Conservation (phyloP, 1,140 invertebrate species). For the Arctopsyche grandis region DNA sequence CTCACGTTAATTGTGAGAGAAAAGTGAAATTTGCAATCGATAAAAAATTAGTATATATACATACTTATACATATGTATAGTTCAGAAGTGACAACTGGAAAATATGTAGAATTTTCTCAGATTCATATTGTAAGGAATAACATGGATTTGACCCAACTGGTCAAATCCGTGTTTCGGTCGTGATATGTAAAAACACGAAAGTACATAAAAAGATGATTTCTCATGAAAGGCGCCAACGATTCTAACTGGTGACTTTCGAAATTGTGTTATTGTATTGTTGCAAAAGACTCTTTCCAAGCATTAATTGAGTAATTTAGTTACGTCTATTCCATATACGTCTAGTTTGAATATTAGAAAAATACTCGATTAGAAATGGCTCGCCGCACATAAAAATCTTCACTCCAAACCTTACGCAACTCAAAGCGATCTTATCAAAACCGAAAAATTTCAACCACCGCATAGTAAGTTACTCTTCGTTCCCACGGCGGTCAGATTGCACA, state of each 20-base stretch:
- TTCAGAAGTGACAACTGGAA: no score
- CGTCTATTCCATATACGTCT: neutral
- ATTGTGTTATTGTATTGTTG: constrained; percentile 2
- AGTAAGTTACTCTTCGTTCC: neutral
- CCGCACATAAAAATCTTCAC: neutral
- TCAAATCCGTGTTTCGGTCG: no score
- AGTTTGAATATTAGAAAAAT: neutral
- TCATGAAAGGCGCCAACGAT: neutral
- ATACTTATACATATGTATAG: no score
- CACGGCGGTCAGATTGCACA: neutral
- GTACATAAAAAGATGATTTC: no score
- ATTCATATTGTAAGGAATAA: no score
- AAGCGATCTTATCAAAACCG: constrained; percentile 3
- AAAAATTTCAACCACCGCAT: neutral
- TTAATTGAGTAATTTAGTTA: constrained; percentile 21
- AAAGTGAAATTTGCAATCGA: no score
- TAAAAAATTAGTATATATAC: no score
- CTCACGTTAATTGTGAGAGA: no score
- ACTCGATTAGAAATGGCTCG: neutral
- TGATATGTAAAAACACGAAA: no score
- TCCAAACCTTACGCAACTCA: neutral
- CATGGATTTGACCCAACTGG: no score
- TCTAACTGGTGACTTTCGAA: neutral
- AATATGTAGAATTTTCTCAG: no score
- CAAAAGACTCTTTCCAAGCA: neutral